Evolutionary conservation across 2,113 vertebrate species (phyloP).

Genomic region (Gambusia holbrooki): DNA sequence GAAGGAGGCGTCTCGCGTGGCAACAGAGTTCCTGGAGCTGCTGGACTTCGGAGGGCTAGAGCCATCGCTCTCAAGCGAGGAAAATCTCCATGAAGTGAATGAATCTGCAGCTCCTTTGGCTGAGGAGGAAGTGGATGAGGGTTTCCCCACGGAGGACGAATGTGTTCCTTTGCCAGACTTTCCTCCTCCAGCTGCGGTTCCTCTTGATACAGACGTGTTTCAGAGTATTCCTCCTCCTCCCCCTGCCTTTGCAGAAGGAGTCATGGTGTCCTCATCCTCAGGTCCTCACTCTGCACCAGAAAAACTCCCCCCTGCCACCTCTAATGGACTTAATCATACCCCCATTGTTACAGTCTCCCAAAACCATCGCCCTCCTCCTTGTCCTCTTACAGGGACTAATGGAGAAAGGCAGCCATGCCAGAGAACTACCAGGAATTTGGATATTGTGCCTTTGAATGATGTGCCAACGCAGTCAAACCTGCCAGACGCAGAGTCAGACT

Average conservation of each 20-base stretch:
- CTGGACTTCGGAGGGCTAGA: slow-evolving; percentile 89
- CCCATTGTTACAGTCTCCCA: slow-evolving; percentile 26
- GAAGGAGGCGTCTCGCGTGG: slow-evolving; percentile 89
- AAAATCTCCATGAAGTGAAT: slow-evolving; percentile 83
- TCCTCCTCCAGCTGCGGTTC: slow-evolving; percentile 61
- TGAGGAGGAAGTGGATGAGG: slow-evolving; percentile 87
- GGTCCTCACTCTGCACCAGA: slow-evolving; percentile 28
- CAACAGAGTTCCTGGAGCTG: slow-evolving; percentile 89
- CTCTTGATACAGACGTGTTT: slow-evolving; percentile 74
- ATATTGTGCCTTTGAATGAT: slow-evolving; percentile 63
- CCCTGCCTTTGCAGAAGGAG: slow-evolving; percentile 72
- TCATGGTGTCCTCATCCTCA: slow-evolving; percentile 24
- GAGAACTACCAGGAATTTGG: slow-evolving; percentile 52
- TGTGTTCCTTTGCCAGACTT: slow-evolving; percentile 76
- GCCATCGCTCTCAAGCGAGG: slow-evolving; percentile 83
- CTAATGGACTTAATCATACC: slow-evolving; percentile 35
- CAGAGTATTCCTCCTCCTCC: slow-evolving; percentile 78
- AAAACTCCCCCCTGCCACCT: slow-evolving; percentile 25
- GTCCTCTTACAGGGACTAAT: slow-evolving; percentile 32
- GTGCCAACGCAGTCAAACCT: slow-evolving; percentile 72
- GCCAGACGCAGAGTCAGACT: slow-evolving; percentile 86
- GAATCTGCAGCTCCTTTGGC: slow-evolving; percentile 83
- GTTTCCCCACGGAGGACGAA: slow-evolving; percentile 86
- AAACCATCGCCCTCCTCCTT: slow-evolving; percentile 18
- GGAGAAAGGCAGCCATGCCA: slow-evolving; percentile 40